Base-by-base conservation (phyloP, 2,888 invertebrate genomes). In the Tanytarsus gracilentus region DNA sequence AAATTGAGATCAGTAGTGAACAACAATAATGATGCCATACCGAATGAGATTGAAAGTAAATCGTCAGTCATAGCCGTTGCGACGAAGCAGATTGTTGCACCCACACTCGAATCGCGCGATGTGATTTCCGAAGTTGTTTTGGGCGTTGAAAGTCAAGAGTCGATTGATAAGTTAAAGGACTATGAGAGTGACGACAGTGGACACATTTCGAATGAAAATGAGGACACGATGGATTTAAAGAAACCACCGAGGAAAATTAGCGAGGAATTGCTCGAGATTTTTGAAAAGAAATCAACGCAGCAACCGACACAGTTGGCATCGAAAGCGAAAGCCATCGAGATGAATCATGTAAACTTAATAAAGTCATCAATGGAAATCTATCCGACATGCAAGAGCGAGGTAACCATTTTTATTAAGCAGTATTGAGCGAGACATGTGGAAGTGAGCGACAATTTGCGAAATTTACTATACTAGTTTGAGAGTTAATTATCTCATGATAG, bases 191-290 rank as follows among this genome's bases (percentile, higher is more conserved):
- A 88, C 67, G 88, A 88, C 74, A 87, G 87, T 61, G 88, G 88
- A 62, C 86, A 88, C 72, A 87, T 86, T 65, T 87, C 87, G 53
- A 86, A 85, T 68, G 86, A 85, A 70, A 80, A 81, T 67, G 81
- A 83, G 63, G 66, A 68, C 48, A 62, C 51, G 27, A 61, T 52
- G 51, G 36, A 50, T 9, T 8, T 36, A 16, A 50, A 50, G 25
- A 60, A 60, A 8, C 36, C 50, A 9, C 3, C 11, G 2, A 5
- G 50, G 26, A 60, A 60, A 29, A 60, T 60, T 2, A 60, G 60
- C 27, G 60, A 50, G 14, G 60, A 60, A 9, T 26, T 60, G 50
- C 23, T 60, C 23, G 50, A 36, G 26, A 60, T 50, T 16, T 60
- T 60, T 27, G 60, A 60, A 25, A 49, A 50, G 21, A 60, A 60